Evolutionary conservation across 2,113 vertebrate genomes (phyloP).

Genomic region (Cyprinodon tularosa): DNA sequence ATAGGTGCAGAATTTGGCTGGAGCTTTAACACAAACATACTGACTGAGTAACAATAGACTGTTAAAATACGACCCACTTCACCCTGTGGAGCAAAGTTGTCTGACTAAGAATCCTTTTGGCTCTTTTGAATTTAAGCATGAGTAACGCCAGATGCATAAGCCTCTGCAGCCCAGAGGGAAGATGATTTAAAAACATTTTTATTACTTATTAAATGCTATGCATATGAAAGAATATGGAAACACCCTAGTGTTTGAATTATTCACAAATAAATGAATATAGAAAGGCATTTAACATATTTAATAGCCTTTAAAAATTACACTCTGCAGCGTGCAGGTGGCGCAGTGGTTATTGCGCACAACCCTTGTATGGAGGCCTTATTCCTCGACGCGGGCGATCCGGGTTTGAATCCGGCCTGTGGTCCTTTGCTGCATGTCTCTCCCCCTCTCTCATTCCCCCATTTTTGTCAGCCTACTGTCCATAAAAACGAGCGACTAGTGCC

Average conservation of each 20-base stretch:
- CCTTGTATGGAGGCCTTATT: no score
- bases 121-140: not conserved
- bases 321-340: not conserved
- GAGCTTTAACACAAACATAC: constrained; percentile 7
- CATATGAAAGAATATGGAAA: not conserved
- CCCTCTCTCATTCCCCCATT: no score
- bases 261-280: not conserved
- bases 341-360: no score
- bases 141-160: not conserved
- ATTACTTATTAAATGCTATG: not conserved
- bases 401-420: no score
- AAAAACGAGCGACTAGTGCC: no score
- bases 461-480: no score
- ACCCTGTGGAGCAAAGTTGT: not conserved
- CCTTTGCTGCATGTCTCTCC: no score
- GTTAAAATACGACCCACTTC: not conserved
- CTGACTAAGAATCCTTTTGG: not conserved
- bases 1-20: constrained; percentile 2
- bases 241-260: not conserved
- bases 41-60: constrained; percentile 10
- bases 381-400: no score
- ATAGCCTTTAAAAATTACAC: not conserved
- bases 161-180: not conserved
- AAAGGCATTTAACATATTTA: not conserved
- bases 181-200: constrained; percentile 2